Evolutionary conservation across 1,140 invertebrate genomes (phyloP), one percentile per base, ranked within the genome.

Genomic region (Pseudomyrmex gracilis): DNA sequence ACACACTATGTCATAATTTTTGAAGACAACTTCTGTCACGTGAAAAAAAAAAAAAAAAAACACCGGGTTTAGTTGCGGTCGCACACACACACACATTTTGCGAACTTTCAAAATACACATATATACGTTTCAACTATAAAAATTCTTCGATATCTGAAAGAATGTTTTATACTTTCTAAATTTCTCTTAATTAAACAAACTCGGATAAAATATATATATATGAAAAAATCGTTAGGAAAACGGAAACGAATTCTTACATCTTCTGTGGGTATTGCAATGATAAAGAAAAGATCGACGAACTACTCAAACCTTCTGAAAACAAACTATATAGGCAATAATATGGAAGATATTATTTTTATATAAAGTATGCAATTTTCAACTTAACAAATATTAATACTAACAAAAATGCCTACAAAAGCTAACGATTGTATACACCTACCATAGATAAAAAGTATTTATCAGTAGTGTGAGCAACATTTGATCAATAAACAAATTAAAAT

Each of bases 401-500:
- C 66, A 47, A 80, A 70, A 71, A 70, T 58, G 53, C 66, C 66
- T 80, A 60, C 45, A 17, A 49, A 74, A 82, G 49, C 73, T 77
- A 67, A 77, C 43, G 9, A 55, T 55, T 12, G 45, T 66, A 24
- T 45, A 66, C 45, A 49, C 12, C 49, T 20, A 53, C 20, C 58
- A 34, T 20, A 20, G 74, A 82, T 24, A 73, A 24, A 24, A 70
- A 47, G 9, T 64, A 86, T 20, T 17, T 60, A 74, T 73, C 57
- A 49, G 73, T 76, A 76, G 74, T 91, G 74, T 91, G 89, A 91
- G 90, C 91, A 91, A 84, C 57, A 77, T 55, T 89, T 85, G 58
- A 78, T 89, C 68, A 34, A 49, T 67, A 49, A 58, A 73, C 22
- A 57, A 85, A 86, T 90, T 63, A 85, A 73, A 61, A 67, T 67